Conservation (phyloP, 2,888 invertebrate species). For the Yponomeuta plumbellus region DNA sequence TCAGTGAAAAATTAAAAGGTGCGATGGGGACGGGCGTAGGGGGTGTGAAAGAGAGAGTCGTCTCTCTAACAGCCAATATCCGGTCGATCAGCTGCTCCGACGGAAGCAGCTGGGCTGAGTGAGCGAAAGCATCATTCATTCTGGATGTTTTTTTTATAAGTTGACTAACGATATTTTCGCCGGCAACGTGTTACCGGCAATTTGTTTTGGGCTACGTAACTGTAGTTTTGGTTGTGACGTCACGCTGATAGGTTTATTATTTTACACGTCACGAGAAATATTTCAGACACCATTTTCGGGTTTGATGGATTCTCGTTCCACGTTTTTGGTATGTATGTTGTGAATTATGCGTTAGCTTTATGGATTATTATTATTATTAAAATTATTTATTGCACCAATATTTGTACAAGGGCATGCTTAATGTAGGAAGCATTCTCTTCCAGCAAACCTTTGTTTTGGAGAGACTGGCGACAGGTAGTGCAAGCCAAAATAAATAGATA, state of each 20-base stretch:
- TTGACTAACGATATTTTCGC: slow-evolving; percentile 41
- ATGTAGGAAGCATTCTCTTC: too few relatives aligned
- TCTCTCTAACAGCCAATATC: slow-evolving; percentile 69
- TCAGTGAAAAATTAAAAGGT: slow-evolving; percentile 48
- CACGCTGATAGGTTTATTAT: slow-evolving; percentile 37
- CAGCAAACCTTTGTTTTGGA: too few relatives aligned
- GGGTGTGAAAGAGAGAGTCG: slow-evolving; percentile 38
- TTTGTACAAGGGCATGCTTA: too few relatives aligned
- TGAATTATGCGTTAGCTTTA: too few relatives aligned
- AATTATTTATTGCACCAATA: too few relatives aligned
- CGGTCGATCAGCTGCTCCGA: slow-evolving; percentile 70
- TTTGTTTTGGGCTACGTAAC: slow-evolving; percentile 31
- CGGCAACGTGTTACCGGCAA: slow-evolving; percentile 41
- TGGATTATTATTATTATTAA: too few relatives aligned
- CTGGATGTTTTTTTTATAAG: slow-evolving; percentile 32
- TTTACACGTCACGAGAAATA: not conserved
- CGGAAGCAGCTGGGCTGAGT: slow-evolving; percentile 70
- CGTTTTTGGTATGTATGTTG: not conserved
- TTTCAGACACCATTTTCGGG: not conserved
- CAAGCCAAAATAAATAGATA: too few relatives aligned
- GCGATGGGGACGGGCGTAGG: slow-evolving; percentile 34
- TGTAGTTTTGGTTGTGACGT: slow-evolving; percentile 28
- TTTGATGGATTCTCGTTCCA: not conserved
- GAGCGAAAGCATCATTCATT: slow-evolving; percentile 51
- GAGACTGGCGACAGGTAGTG: too few relatives aligned